A percentile compares a stretch with the other conserved stretches of the same genome.
These are phyloP conservation scores for Entelurus aequoreus DNA, from an alignment of 2,113 vertebrate genomes.

Conservation along the genomic window DNA sequence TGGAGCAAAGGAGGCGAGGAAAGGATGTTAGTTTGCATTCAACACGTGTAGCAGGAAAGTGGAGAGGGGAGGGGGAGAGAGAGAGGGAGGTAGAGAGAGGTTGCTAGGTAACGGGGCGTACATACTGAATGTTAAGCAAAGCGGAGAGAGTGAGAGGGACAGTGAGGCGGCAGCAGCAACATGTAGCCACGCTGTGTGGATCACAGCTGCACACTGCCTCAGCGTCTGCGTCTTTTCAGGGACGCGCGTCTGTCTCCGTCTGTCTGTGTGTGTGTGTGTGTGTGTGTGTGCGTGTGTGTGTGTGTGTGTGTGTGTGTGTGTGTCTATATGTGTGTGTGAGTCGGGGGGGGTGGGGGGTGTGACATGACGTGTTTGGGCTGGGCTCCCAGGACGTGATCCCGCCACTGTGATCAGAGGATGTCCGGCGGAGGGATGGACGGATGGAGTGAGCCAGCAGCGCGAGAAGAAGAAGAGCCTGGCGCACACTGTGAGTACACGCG, in stretches of 20 bases:
- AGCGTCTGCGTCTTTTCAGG: constrained; percentile 12
- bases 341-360: not conserved
- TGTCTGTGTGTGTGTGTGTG: not conserved
- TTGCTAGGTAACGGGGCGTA: constrained; percentile 77
- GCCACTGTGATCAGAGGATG: not conserved
- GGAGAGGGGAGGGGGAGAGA: constrained; percentile 36
- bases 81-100: constrained; percentile 50
- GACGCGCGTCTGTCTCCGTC: not conserved
- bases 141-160: constrained; percentile 58
- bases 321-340: not conserved
- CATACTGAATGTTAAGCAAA: constrained; percentile 79
- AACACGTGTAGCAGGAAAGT: constrained; percentile 74
- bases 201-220: constrained; percentile 46
- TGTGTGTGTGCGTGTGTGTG: not conserved
- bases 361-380: not conserved
- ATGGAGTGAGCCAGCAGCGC: constrained; percentile 3
- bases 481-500: not conserved
- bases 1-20: not conserved
- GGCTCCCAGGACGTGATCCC: not conserved
- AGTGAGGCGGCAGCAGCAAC: constrained; percentile 66
- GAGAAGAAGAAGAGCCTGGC: not conserved
- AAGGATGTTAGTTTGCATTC: constrained; percentile 68
- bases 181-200: constrained; percentile 70
- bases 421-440: constrained; percentile 1
- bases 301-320: not conserved